phyloP scores from a whole-genome alignment of 2,113 vertebrate genomes.

The Pseudonaja textilis region DNA sequence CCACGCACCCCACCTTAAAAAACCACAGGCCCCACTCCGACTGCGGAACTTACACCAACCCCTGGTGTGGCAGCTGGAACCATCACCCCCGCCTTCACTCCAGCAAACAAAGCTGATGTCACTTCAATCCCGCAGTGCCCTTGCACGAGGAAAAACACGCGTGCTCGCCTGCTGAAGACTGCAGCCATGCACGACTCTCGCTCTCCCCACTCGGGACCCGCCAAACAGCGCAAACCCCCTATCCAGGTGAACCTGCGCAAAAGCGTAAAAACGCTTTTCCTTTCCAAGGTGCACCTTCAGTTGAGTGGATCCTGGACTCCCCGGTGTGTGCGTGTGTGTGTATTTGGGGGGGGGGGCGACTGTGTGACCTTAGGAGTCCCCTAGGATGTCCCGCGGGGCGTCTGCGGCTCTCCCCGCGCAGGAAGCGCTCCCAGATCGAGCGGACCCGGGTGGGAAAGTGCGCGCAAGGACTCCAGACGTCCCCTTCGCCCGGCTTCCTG shows the following conservation, averaged over 20 bases:
- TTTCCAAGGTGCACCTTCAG: neutral
- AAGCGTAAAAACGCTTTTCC: neutral
- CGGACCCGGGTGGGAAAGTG: neutral
- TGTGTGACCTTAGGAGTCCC: neutral
- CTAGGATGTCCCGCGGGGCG: neutral
- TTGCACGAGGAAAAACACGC: neutral
- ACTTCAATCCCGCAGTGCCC: constrained; percentile 16
- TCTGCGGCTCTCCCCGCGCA: neutral
- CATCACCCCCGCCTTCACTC: neutral
- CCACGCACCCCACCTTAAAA: neutral
- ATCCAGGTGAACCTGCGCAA: neutral
- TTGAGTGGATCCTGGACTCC: neutral
- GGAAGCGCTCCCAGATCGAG: neutral
- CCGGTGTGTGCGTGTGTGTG: too few relatives aligned
- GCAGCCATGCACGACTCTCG: neutral
- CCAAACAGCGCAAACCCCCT: neutral
- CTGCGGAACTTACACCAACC: neutral
- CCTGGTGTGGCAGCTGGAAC: neutral
- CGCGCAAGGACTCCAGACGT: neutral
- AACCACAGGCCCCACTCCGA: neutral
- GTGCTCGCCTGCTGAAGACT: neutral
- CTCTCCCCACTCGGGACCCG: neutral
- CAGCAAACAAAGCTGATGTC: constrained; percentile 22
- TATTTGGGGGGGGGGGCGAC: too few relatives aligned
- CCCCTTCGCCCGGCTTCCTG: neutral